Evolutionary conservation across 2,113 vertebrate genomes (phyloP).

Genomic region (Rana temporaria): DNA sequence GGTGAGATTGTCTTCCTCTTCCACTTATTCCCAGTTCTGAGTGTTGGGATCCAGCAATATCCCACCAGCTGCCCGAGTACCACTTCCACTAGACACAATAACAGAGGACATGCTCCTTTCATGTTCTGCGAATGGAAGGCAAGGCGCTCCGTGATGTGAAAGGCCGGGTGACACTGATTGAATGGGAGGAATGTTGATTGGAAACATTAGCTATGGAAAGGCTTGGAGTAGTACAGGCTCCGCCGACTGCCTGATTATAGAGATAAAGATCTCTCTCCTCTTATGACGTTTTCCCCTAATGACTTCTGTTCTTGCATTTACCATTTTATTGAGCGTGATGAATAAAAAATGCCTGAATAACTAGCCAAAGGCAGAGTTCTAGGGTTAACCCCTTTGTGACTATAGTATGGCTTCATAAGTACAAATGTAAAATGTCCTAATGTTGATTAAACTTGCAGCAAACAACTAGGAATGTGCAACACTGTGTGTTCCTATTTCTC

Average conservation of each 20-base stretch:
- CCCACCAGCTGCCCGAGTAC: background rate
- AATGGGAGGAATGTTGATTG: conserved; percentile 47
- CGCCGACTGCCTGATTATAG: background rate
- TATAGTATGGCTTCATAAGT: no score
- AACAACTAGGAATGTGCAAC: no score
- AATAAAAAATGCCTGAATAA: no score
- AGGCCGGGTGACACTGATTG: conserved; percentile 34
- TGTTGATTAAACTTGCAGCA: no score
- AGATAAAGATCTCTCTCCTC: conserved; percentile 23
- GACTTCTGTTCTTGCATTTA: no score
- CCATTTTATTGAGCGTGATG: no score
- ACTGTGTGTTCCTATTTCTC: no score
- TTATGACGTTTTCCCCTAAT: background rate
- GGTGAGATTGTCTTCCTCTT: no score
- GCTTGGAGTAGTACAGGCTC: conserved; percentile 6
- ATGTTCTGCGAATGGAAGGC: conserved; percentile 5
- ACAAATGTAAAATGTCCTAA: no score
- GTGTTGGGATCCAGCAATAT: background rate
- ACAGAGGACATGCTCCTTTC: background rate
- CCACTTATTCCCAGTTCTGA: background rate
- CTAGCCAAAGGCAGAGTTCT: no score
- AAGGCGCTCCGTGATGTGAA: background rate
- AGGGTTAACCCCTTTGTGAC: no score
- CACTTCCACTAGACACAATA: conserved; percentile 18
- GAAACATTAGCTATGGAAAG: conserved; percentile 46